Conservation (phyloP, 1,140 invertebrate species). For the Drosophila truncata region DNA sequence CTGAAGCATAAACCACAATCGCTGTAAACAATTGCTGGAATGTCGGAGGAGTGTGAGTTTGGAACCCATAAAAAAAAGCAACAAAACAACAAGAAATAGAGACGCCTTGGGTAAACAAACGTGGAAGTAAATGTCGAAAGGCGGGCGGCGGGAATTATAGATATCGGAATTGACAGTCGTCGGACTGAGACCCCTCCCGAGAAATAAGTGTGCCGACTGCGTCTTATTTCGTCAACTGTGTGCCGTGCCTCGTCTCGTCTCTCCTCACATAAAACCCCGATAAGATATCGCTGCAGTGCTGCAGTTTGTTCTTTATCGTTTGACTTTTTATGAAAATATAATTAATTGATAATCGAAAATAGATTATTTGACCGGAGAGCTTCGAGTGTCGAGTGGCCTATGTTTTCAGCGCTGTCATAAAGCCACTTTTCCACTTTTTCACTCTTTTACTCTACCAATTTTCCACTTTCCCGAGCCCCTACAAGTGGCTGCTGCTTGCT, state of each 20-base stretch:
- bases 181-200: slow-evolving; percentile 2
- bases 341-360: slow-evolving; percentile 79
- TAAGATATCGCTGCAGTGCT: slow-evolving; percentile 55
- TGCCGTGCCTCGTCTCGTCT: neutral
- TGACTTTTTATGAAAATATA: slow-evolving; percentile 54
- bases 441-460: slow-evolving; percentile 23
- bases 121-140: slow-evolving; percentile 64
- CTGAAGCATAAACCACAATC: slow-evolving; percentile 59
- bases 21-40: slow-evolving; percentile 69
- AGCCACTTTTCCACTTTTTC: slow-evolving; percentile 20
- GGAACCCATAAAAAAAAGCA: slow-evolving; percentile 56
- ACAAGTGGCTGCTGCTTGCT: slow-evolving; percentile 29
- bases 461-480: slow-evolving; percentile 44
- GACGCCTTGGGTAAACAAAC: slow-evolving; percentile 64
- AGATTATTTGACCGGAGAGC: slow-evolving; percentile 46
- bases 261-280: slow-evolving; percentile 23
- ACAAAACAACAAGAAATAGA: slow-evolving; percentile 17
- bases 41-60: slow-evolving; percentile 19
- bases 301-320: slow-evolving; percentile 26
- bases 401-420: slow-evolving; percentile 54
- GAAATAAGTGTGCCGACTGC: slow-evolving; percentile 63
- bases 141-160: slow-evolving; percentile 54
- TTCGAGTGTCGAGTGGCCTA: slow-evolving; percentile 36
- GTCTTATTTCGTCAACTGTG: slow-evolving; percentile 64
- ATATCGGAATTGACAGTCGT: slow-evolving; percentile 67